phyloP scores from a whole-genome alignment of 2,113 vertebrate species.

The Oreochromis aureus region DNA sequence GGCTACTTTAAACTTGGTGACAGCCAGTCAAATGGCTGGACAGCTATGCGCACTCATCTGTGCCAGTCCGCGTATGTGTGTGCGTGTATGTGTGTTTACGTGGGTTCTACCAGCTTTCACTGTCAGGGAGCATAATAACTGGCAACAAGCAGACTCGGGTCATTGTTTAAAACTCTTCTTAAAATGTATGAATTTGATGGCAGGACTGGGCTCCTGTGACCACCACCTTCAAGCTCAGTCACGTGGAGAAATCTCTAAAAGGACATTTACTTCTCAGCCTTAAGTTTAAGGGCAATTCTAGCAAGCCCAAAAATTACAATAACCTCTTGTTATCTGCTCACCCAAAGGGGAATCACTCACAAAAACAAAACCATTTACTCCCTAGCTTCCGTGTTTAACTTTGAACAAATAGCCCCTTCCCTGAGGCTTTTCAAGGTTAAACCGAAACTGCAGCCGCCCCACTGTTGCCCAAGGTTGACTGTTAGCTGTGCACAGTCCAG shows the following conservation, averaged over 20 bases:
- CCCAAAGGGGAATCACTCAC: background rate
- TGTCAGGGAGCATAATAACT: constrained; percentile 29
- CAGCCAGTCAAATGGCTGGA: constrained; percentile 56
- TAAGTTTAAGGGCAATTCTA: constrained; percentile 1
- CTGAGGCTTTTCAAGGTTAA: constrained; percentile 35
- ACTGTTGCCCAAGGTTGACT: background rate
- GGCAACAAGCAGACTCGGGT: constrained; percentile 2
- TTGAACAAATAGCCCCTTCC: constrained; percentile 25
- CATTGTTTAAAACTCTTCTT: constrained; percentile 20
- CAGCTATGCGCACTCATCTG: constrained; percentile 46
- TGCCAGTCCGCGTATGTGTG: background rate
- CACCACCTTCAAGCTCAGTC: background rate
- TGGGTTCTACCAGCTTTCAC: constrained; percentile 8
- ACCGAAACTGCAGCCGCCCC: constrained; percentile 9
- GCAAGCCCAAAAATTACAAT: constrained; percentile 6
- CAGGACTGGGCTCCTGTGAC: background rate
- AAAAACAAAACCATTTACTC: constrained; percentile 29
- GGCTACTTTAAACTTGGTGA: constrained; percentile 53
- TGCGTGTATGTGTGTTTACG: constrained; percentile 17
- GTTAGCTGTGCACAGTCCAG: constrained; percentile 22
- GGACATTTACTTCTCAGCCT: background rate
- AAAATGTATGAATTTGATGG: background rate
- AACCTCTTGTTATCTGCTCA: constrained; percentile 35
- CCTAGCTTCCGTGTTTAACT: background rate
- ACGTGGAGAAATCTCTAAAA: background rate